Evolutionary conservation across 1,140 invertebrate species (phyloP).

Genomic region (Magallana ariakensis): DNA sequence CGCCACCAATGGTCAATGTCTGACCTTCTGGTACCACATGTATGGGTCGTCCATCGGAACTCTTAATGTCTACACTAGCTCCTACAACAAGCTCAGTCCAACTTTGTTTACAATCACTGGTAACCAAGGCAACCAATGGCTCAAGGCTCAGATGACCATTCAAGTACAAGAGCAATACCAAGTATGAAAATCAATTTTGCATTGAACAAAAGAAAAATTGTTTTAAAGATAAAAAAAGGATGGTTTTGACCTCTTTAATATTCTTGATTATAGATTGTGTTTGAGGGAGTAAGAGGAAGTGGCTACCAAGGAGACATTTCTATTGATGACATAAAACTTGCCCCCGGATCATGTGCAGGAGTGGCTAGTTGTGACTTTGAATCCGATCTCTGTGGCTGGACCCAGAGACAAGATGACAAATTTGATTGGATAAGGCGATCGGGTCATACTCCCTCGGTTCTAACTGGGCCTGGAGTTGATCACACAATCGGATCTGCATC

Average conservation of each 20-base stretch:
- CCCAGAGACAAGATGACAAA: conserved; percentile 66
- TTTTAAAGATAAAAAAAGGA: background rate
- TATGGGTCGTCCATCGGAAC: conserved; percentile 81
- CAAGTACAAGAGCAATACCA: conserved; percentile 64
- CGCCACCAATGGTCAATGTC: conserved; percentile 65
- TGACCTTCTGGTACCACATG: conserved; percentile 88
- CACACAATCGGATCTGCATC: conserved; percentile 71
- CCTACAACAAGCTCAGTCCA: conserved; percentile 59
- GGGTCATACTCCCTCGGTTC: conserved; percentile 60
- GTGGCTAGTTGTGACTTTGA: conserved; percentile 71
- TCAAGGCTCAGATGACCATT: conserved; percentile 67
- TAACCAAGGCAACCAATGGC: conserved; percentile 75
- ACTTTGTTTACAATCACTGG: conserved; percentile 69
- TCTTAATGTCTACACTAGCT: conserved; percentile 68
- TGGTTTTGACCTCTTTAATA: background rate
- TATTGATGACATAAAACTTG: conserved; percentile 67
- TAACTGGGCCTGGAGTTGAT: conserved; percentile 73
- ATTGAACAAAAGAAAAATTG: background rate
- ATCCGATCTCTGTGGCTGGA: conserved; percentile 71
- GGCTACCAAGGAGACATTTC: conserved; percentile 71
- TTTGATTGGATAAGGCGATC: conserved; percentile 73
- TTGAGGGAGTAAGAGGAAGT: conserved; percentile 66
- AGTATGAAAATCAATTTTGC: conserved; percentile 53
- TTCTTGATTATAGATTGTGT: conserved; percentile 61
- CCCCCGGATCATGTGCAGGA: conserved; percentile 58